Evolutionary conservation across 1,140 invertebrate species (phyloP).

Genomic region (Drosophila pectinifera): DNA sequence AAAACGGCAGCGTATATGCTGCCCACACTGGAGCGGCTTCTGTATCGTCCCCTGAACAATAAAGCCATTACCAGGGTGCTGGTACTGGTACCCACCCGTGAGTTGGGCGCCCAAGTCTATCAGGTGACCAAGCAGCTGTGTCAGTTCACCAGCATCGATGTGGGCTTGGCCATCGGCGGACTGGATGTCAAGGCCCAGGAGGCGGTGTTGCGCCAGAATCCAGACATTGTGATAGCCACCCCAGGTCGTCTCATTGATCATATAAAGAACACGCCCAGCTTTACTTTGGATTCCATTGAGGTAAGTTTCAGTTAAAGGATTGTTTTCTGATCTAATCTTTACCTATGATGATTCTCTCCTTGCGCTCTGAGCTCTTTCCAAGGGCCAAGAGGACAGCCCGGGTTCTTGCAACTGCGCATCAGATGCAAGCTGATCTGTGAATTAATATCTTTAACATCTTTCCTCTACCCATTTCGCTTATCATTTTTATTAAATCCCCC

Average conservation of each 20-base stretch:
- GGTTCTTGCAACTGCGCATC: conserved; percentile 61
- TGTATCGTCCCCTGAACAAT: conserved; percentile 90
- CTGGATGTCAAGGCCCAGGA: conserved; percentile 97
- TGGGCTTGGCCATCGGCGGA: conserved; percentile 95
- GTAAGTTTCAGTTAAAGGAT: conserved; percentile 85
- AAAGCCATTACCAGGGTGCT: conserved; percentile 93
- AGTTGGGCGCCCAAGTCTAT: conserved; percentile 96
- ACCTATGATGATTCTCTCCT: conserved; percentile 77
- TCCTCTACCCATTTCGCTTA: not conserved
- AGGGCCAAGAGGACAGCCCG: conserved; percentile 47
- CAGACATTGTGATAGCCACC: conserved; percentile 99
- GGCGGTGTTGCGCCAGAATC: conserved; percentile 93
- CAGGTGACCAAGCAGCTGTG: conserved; percentile 96
- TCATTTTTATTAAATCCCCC: not conserved
- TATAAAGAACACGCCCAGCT: conserved; percentile 90
- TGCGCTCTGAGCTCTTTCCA: conserved; percentile 76
- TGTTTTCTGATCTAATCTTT: not conserved
- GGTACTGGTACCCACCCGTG: conserved; percentile 97
- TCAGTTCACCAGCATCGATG: conserved; percentile 93
- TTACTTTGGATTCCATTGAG: conserved; percentile 95
- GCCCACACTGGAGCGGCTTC: conserved; percentile 96
- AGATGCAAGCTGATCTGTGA: conserved; percentile 59
- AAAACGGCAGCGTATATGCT: conserved; percentile 99
- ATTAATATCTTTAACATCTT: too few relatives aligned
- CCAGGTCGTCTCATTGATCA: conserved; percentile 97